A percentile compares a stretch with the other conserved stretches of the same genome.
These are phyloP conservation scores for Alloscopus bannaensis DNA, from an alignment of 2,888 invertebrate species.

Conservation along the genomic window DNA sequence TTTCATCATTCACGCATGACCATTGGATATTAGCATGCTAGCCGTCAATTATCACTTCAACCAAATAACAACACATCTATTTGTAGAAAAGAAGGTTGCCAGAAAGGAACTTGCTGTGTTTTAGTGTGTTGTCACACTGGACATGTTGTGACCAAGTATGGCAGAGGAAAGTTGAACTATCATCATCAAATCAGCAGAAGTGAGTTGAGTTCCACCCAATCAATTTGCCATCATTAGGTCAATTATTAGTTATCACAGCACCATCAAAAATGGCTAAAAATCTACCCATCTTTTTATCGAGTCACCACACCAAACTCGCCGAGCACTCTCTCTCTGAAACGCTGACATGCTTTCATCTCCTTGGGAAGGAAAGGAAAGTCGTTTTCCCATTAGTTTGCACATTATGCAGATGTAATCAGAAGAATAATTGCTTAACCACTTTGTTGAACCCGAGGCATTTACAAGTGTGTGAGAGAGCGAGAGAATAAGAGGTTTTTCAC, in stretches of 20 bases:
- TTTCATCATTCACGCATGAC: not conserved
- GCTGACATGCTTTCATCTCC: not conserved
- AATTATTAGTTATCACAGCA: slow-evolving; percentile 60
- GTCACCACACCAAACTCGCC: not conserved
- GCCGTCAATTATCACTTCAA: slow-evolving; percentile 38
- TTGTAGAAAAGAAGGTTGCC: not conserved
- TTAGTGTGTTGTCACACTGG: not conserved
- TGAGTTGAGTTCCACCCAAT: slow-evolving; percentile 58
- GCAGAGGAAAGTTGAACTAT: slow-evolving; percentile 27
- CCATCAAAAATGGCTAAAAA: slow-evolving; percentile 57
- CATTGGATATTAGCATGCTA: too few relatives aligned
- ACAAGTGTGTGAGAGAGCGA: not conserved
- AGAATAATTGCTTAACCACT: slow-evolving; percentile 2
- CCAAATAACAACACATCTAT: slow-evolving; percentile 18
- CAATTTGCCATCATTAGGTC: slow-evolving; percentile 64
- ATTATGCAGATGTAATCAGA: slow-evolving; percentile 4
- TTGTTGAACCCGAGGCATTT: too few relatives aligned
- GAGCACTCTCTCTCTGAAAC: not conserved
- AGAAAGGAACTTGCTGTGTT: too few relatives aligned
- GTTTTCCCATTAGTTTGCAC: not conserved
- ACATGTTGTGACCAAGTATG: slow-evolving; percentile 37
- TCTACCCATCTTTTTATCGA: slow-evolving; percentile 33
- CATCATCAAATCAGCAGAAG: slow-evolving; percentile 46
- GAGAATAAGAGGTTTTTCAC: not conserved
- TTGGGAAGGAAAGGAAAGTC: not conserved